Evolutionary conservation across 53 echinoderm and acorn worm species (phyloP).

Genomic region (Glandiceps talaboti): DNA sequence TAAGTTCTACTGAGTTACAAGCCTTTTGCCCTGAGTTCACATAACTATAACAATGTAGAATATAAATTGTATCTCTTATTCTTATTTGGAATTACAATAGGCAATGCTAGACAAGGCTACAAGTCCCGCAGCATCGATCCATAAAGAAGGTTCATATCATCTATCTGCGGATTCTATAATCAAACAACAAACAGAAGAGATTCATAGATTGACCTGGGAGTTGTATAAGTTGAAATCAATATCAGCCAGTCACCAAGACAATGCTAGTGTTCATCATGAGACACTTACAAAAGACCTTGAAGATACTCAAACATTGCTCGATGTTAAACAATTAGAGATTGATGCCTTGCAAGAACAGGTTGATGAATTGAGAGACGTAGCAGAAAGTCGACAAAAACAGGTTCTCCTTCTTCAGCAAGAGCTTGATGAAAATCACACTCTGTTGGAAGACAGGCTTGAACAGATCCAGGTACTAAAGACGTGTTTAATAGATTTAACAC

Average conservation of each 20-base stretch:
- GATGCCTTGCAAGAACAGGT: neutral
- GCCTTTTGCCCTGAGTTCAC: too few relatives aligned
- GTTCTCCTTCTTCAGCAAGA: neutral
- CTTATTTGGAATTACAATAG: too few relatives aligned
- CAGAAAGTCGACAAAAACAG: neutral
- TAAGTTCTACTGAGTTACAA: too few relatives aligned
- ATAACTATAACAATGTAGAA: too few relatives aligned
- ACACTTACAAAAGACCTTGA: neutral
- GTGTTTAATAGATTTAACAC: neutral
- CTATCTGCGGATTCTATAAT: neutral
- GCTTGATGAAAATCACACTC: neutral
- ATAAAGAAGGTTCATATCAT: too few relatives aligned
- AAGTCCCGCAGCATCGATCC: too few relatives aligned
- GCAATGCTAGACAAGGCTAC: too few relatives aligned
- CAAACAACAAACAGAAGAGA: neutral
- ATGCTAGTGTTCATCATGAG: neutral
- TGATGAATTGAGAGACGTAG: neutral
- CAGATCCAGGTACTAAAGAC: neutral
- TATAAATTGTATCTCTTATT: too few relatives aligned
- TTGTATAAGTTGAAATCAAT: neutral
- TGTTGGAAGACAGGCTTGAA: neutral
- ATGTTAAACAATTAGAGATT: neutral
- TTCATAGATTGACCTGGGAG: neutral
- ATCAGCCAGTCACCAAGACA: neutral
- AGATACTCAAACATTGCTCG: neutral